phyloP scores from a whole-genome alignment of 1,140 invertebrate species.

The Thalassaphorura encarpata region DNA sequence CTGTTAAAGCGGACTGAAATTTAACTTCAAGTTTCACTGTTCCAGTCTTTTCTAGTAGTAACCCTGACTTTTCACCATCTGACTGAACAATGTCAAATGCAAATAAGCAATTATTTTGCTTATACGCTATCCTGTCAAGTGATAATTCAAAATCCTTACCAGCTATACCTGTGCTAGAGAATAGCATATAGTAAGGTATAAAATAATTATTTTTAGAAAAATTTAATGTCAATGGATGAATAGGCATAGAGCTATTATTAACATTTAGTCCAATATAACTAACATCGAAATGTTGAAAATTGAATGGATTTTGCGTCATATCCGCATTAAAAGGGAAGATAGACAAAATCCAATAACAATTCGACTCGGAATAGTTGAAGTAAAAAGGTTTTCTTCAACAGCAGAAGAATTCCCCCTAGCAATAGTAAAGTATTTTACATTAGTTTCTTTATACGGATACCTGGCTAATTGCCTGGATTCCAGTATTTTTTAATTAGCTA shows the following conservation, averaged over 20 bases:
- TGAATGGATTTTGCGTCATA: conserved; percentile 36
- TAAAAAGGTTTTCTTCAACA: conserved; percentile 19
- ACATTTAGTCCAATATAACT: conserved; percentile 24
- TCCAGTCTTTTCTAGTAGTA: conserved; percentile 14
- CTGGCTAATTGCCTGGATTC: conserved; percentile 9
- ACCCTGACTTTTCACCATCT: neutral
- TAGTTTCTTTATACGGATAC: conserved; percentile 7
- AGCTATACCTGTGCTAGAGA: conserved; percentile 11
- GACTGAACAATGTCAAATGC: conserved; percentile 13
- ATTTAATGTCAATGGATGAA: conserved; percentile 10
- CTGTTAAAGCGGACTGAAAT: conserved; percentile 6
- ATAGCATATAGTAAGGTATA: conserved; percentile 21
- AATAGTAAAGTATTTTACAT: conserved; percentile 20
- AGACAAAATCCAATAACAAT: conserved; percentile 39
- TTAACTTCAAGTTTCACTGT: conserved; percentile 20
- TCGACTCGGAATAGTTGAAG: conserved; percentile 36
- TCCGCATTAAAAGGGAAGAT: conserved; percentile 38
- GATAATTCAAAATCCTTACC: conserved; percentile 6
- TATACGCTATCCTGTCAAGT: conserved; percentile 7
- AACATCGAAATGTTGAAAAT: conserved; percentile 37
- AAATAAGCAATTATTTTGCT: conserved; percentile 11
- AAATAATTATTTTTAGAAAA: conserved; percentile 11
- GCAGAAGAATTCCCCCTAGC: conserved; percentile 11
- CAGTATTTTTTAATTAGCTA: conserved; percentile 11
- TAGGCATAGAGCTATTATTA: conserved; percentile 21